Percentiles rank a stretch among this genome's conserved stretches.
Evolutionary conservation across 53 echinoderm and acorn worm genomes (phyloP).

Genomic region (Astropecten irregularis): DNA sequence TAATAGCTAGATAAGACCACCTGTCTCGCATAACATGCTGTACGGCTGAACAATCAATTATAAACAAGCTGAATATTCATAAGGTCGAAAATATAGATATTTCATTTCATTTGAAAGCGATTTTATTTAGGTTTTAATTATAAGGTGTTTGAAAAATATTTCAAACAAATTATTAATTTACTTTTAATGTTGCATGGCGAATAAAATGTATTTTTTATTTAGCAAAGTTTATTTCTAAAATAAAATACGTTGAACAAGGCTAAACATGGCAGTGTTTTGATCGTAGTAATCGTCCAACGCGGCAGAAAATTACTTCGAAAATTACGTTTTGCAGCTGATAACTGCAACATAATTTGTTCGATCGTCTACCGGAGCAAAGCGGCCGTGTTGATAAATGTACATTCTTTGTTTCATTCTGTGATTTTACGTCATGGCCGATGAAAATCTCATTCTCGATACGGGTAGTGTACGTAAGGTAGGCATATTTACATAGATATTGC

Average conservation of each 20-base stretch:
- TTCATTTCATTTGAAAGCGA: too few relatives aligned
- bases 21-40: neutral
- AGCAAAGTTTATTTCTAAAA: neutral
- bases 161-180: neutral
- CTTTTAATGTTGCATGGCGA: too few relatives aligned
- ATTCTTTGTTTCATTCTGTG: neutral
- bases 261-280: constrained; percentile 6
- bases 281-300: neutral
- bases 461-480: constrained; percentile 35
- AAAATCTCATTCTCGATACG: constrained; percentile 45
- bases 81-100: neutral
- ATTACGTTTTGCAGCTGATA: neutral
- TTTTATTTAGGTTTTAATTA: neutral
- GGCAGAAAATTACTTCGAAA: neutral
- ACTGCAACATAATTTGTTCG: neutral
- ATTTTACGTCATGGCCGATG: constrained; percentile 19
- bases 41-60: constrained; percentile 9
- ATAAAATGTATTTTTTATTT: neutral
- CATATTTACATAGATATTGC: too few relatives aligned
- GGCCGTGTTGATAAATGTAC: neutral
- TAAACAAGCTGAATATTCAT: constrained; percentile 28
- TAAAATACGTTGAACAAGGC: neutral
- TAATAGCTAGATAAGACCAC: too few relatives aligned
- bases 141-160: neutral
- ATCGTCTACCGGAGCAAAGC: neutral